Conservation (phyloP, 2,888 invertebrate genomes). For the Cremastinae sp. region DNA sequence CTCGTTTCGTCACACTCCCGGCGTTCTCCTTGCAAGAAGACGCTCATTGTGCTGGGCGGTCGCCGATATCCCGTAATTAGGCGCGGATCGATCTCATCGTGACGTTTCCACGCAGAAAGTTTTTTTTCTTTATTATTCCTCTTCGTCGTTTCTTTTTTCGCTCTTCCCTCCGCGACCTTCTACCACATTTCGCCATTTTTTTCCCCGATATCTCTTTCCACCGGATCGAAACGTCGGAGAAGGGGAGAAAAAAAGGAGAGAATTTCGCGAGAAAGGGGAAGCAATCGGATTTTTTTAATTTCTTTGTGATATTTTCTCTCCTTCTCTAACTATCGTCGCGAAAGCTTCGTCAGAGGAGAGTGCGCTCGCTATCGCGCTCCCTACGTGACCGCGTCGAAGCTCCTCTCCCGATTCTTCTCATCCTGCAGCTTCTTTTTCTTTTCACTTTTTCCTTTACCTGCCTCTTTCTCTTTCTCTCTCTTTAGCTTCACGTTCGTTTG, state of each 20-base stretch:
- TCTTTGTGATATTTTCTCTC: not conserved
- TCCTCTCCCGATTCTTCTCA: slow-evolving; percentile 23
- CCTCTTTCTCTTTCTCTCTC: slow-evolving; percentile 57
- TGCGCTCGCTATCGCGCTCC: slow-evolving; percentile 36
- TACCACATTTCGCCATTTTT: slow-evolving; percentile 40
- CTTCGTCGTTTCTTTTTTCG: slow-evolving; percentile 31
- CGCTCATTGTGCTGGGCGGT: slow-evolving; percentile 44
- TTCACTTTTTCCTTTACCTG: slow-evolving; percentile 46
- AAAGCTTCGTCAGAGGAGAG: slow-evolving; percentile 47
- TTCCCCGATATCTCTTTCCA: slow-evolving; percentile 30
- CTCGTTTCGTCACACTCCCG: slow-evolving; percentile 69
- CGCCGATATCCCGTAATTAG: slow-evolving; percentile 52
- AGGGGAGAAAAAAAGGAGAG: slow-evolving; percentile 1
- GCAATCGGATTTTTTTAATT: slow-evolving; percentile 3
- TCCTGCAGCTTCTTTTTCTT: slow-evolving; percentile 27
- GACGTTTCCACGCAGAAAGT: slow-evolving; percentile 35
- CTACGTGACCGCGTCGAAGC: slow-evolving; percentile 58
- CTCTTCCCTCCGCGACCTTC: slow-evolving; percentile 36
- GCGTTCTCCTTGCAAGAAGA: slow-evolving; percentile 50
- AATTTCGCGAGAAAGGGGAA: slow-evolving; percentile 6
- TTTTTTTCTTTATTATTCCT: slow-evolving; percentile 37
- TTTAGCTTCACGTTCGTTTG: slow-evolving; percentile 70
- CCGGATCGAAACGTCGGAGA: slow-evolving; percentile 26
- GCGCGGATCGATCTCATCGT: slow-evolving; percentile 56
- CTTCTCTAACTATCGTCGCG: slow-evolving; percentile 2